Evolutionary conservation across 2,113 vertebrate species (phyloP).

Genomic region (Bufo gargarizans): DNA sequence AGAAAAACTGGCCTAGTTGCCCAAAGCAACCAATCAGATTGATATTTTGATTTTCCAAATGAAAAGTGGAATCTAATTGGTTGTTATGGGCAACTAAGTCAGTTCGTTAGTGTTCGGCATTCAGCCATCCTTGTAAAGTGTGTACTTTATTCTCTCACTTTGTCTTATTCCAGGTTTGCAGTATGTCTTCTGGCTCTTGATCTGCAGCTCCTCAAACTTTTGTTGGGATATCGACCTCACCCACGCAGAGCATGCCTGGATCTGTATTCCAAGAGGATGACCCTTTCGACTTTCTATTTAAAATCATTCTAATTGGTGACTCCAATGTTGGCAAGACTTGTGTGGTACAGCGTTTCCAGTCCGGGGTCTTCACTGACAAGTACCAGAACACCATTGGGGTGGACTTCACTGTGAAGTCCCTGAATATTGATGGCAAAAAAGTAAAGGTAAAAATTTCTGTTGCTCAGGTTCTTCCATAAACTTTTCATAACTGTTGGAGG

Average conservation of each 20-base stretch:
- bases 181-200: not conserved
- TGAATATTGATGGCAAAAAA: constrained; percentile 89
- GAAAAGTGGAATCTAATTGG: too few relatives aligned
- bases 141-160: not conserved
- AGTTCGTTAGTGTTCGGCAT: not conserved
- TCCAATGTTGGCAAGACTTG: constrained; percentile 96
- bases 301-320: constrained; percentile 94
- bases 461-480: not conserved
- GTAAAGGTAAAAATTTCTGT: constrained; percentile 81
- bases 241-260: constrained; percentile 75
- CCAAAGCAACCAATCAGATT: too few relatives aligned
- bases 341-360: constrained; percentile 91
- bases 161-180: not conserved
- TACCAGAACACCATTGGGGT: constrained; percentile 97
- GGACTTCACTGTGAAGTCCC: constrained; percentile 90
- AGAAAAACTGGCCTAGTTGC: too few relatives aligned
- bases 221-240: not conserved
- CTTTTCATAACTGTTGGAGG: not conserved
- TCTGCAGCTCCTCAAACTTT: not conserved
- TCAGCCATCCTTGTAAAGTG: not conserved
- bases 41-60: too few relatives aligned
- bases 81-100: too few relatives aligned
- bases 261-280: constrained; percentile 75
- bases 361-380: constrained; percentile 82
- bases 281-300: constrained; percentile 91